These are phyloP conservation scores for Desmophyllum pertusum DNA, from an alignment of 92 coral and sea anemone genomes.

Conservation along the genomic window DNA sequence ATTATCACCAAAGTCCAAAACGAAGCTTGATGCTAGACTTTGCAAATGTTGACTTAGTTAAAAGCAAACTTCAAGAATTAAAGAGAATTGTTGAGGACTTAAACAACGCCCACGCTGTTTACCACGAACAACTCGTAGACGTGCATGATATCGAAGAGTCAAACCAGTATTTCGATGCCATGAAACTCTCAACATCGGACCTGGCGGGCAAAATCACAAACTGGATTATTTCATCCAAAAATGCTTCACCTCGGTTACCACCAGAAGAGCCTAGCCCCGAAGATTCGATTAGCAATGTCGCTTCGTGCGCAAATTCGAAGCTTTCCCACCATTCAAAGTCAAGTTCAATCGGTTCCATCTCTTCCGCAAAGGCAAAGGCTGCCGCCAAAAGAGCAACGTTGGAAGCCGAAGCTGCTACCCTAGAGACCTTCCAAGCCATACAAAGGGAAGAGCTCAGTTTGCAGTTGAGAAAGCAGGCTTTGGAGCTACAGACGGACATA, in stretches of 20 bases:
- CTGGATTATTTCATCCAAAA: not conserved
- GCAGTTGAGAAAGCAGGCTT: not conserved
- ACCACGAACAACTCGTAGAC: not conserved
- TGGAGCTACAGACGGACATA: constrained; percentile 18
- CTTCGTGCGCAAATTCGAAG: no score
- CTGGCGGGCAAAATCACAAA: not conserved
- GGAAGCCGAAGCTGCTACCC: constrained; percentile 1
- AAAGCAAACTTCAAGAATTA: not conserved
- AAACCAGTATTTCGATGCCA: not conserved
- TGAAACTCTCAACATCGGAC: not conserved
- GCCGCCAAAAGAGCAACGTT: not conserved
- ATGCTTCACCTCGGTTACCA: not conserved
- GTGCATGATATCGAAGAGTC: not conserved
- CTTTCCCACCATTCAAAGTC: not conserved
- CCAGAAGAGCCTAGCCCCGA: not conserved
- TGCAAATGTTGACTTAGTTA: not conserved
- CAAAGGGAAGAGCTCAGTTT: constrained; percentile 9
- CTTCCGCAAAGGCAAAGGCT: constrained; percentile 2
- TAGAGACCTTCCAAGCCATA: constrained; percentile 9
- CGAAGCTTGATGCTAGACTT: not conserved
- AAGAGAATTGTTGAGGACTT: not conserved
- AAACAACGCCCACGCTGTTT: not conserved
- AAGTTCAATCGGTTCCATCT: not conserved
- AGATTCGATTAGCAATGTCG: not conserved
- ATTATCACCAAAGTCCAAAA: not conserved